Evolutionary conservation across 1,140 invertebrate genomes (phyloP), one percentile per base, ranked within the genome.

Genomic region (Lasioglossum baleicum): DNA sequence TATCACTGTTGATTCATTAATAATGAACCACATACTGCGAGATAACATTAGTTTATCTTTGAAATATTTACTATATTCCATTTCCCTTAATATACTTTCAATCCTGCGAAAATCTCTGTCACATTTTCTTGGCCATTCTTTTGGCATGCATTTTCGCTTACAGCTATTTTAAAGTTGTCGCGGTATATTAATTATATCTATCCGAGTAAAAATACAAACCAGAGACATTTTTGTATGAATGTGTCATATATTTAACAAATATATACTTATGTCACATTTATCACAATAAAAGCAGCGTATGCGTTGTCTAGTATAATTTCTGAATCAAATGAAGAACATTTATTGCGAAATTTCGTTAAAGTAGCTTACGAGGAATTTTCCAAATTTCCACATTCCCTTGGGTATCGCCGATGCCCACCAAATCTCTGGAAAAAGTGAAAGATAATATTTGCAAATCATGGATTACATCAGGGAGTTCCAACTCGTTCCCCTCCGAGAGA

Each of bases 361-460:
- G 83, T n/a, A 82, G 85, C 61, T 90, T 88, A 58, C 86, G 83
- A 67, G 92, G 90, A 79, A 92, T 87, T 89, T 89, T 93, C 92
- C 92, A 93, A 44, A 93, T 84, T 89, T 92, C 92, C 63, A 93
- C 61, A 40, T 81, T 87, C 53, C 90, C 92, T 22, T 76, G 15
- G 2, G 89, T 88, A 70, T 91, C 90, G 7, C 90, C 90, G 70
- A 92, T 74, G 42, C 90, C 91, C 1, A 90, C 83, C n/a, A 92
- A 72, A 75, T 92, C 90, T 56, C 92, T 93, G 63, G 15, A 90
- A 90, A 84, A 72, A 82, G 17, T 71, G 83, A 64, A 64, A 11
- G 74, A 61, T 66, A 81, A 67, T 15, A 60, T 48, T 11, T 15
- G 6, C 13, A 53, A 53, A 53, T 53, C 51, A 53, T 53, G 15